Conservation (phyloP, 2,888 invertebrate genomes). For the Ophion obscuratus region DNA sequence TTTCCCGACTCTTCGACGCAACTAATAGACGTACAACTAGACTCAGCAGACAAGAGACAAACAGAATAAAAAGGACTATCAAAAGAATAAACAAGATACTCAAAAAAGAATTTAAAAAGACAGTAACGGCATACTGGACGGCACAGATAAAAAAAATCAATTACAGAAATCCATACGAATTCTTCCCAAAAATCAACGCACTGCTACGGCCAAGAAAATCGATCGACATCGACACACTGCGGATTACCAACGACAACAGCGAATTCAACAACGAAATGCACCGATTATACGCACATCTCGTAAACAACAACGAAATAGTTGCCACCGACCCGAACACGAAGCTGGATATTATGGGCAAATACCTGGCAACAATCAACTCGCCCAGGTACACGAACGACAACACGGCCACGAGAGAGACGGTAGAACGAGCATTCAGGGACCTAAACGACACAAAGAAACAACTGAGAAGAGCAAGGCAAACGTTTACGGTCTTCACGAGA, state of each 20-base stretch:
- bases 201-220: neutral
- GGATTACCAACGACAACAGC: neutral
- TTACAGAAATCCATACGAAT: neutral
- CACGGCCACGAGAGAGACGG: neutral
- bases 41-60: neutral
- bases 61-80: neutral
- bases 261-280: neutral
- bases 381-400: conserved; percentile 38
- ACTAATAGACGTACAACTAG: neutral
- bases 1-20: neutral
- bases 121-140: neutral
- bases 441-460: neutral
- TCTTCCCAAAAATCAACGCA: neutral
- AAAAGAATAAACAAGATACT: neutral
- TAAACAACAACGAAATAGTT: conserved; percentile 10
- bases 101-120: neutral
- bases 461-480: neutral
- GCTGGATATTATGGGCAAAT: conserved; percentile 29
- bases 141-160: neutral
- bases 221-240: neutral
- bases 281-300: conserved; percentile 8
- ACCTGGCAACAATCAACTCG: conserved; percentile 11
- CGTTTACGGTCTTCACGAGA: conserved; percentile 1
- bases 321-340: conserved; percentile 23
- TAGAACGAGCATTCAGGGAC: conserved; percentile 11